Evolutionary conservation across 2,888 invertebrate species (phyloP), one percentile per base, ranked within the genome.

Genomic region (Bhutanitis thaidina): DNA sequence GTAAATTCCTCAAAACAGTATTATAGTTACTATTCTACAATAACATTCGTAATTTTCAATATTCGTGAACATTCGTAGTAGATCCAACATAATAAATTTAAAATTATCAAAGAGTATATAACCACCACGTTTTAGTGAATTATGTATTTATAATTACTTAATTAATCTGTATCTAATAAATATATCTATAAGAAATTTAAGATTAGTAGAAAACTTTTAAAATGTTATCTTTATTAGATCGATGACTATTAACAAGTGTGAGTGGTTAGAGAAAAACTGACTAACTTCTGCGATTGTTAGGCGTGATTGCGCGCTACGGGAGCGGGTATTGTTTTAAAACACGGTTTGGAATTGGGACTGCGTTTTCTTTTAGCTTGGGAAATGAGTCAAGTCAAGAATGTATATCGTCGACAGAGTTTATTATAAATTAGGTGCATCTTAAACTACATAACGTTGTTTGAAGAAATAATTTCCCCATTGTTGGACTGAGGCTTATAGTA

Each of bases 331-430:
- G 82, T 83, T 71, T 56, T 53, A 62, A 65, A 62, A 59, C 69
- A 67, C 59, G 62, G 62, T 69, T 73, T 62, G 61, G 64, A 80
- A 76, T 73, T 77, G 55, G 78, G 67, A 62, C 76, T 76, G 60
- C 44, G 54, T 69, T 81, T 83, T 84, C 78, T 83, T 81, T 77
- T 61, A 46, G 65, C 80, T 69, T 83, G 85, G 77, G 83, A 85
- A 85, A 76, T 75, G 66, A 80, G 65, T 63, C 74, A 30, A 62
- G 36, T 30, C 10, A 10, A 40, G 27, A 39, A n/a, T 50, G 38
- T 10, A 4, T 34, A 32, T 3, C 8, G 32, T 10, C 30, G 9
- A 7, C 16, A 25, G 13, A 9, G 10, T 34, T 34, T n/a, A 12
- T 34, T 13, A 34, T 7, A 5, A 34, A 34, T 12, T 34, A 12